These are phyloP conservation scores for Charanyca ferruginea DNA, from an alignment of 2,888 invertebrate species.

Conservation along the genomic window DNA sequence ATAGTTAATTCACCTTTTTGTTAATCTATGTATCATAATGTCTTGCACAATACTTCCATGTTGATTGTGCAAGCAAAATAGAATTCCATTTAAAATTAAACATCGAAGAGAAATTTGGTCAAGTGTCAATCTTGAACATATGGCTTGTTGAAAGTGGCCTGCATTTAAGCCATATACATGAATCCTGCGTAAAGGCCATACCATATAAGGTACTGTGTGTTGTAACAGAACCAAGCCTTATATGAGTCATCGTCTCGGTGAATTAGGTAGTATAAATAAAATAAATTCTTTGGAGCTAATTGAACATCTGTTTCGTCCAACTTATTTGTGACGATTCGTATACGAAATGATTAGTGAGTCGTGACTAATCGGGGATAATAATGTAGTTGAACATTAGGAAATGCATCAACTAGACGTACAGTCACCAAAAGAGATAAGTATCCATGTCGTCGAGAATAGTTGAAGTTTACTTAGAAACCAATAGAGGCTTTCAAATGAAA, in stretches of 20 bases:
- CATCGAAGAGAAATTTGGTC: conserved; percentile 84
- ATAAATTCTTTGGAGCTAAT: conserved; percentile 82
- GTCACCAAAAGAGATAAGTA: too few species aligned
- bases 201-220: conserved; percentile 86
- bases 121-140: conserved; percentile 88
- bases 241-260: conserved; percentile 84
- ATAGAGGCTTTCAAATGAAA: too few species aligned
- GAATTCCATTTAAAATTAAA: conserved; percentile 42
- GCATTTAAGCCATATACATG: conserved; percentile 88
- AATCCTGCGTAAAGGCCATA: conserved; percentile 86
- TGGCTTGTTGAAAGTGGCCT: conserved; percentile 88
- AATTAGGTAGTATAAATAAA: conserved; percentile 79
- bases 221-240: conserved; percentile 82
- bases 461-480: too few species aligned
- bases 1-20: conserved; percentile 47
- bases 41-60: conserved; percentile 43
- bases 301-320: conserved; percentile 84
- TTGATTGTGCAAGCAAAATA: conserved; percentile 46
- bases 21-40: conserved; percentile 34
- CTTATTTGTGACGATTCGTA: conserved; percentile 59
- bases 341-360: conserved; percentile 52
- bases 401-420: neutral
- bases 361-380: conserved; percentile 56
- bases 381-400: conserved; percentile 21
- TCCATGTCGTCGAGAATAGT: too few species aligned